Evolutionary conservation across 1,140 invertebrate genomes (phyloP).

Genomic region (Metaphire vulgaris): DNA sequence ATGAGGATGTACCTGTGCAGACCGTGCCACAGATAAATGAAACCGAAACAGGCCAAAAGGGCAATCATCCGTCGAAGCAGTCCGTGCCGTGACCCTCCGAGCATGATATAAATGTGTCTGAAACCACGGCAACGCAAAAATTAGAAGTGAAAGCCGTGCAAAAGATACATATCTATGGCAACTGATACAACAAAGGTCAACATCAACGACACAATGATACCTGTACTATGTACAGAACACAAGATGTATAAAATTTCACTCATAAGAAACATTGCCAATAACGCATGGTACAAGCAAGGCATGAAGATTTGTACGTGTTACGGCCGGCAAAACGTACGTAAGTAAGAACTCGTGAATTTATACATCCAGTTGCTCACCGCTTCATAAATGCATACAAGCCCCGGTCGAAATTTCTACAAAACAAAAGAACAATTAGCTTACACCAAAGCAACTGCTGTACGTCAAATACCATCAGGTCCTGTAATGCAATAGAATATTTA

Average conservation of each 20-base stretch:
- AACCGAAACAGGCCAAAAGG: constrained; percentile 71
- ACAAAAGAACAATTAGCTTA: constrained; percentile 16
- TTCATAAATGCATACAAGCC: constrained; percentile 82
- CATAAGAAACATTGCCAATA: not conserved
- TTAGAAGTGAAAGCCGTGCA: constrained; percentile 26
- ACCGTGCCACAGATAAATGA: constrained; percentile 87
- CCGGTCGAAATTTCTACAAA: constrained; percentile 70
- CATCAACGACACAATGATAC: not conserved
- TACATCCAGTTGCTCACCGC: constrained; percentile 61
- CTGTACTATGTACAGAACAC: not conserved
- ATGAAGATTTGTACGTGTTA: not conserved
- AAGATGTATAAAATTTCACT: not conserved
- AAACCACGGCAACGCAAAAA: constrained; percentile 47
- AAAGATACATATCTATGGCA: not conserved
- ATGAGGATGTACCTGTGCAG: constrained; percentile 67
- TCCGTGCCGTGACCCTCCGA: constrained; percentile 54
- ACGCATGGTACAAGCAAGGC: not conserved
- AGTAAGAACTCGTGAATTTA: constrained; percentile 1
- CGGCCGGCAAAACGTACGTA: not conserved
- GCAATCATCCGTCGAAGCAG: constrained; percentile 61
- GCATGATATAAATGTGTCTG: constrained; percentile 78
- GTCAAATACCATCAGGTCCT: constrained; percentile 10
- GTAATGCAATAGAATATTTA: not conserved
- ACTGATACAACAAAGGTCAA: not conserved
- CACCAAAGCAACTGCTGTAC: not conserved